Conservation (phyloP, 2,113 vertebrate genomes). For the Thryonomys swinderianus region DNA sequence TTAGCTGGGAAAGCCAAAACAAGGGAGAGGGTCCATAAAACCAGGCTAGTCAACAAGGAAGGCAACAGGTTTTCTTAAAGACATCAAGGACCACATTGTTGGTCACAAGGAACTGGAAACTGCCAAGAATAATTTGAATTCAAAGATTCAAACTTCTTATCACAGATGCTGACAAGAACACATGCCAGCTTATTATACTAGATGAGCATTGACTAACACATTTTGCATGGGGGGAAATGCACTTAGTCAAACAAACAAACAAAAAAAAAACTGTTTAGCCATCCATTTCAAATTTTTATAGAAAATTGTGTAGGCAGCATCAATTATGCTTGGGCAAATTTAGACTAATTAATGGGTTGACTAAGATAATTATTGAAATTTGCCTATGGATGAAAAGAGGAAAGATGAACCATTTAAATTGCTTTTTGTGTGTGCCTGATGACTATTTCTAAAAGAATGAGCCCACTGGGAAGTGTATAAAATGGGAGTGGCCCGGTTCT, state of each 20-base stretch:
- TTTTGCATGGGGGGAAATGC: slow-evolving; percentile 70
- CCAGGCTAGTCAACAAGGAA: not conserved
- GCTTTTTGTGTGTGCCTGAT: slow-evolving; percentile 80
- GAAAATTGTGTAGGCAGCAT: slow-evolving; percentile 84
- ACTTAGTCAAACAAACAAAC: slow-evolving; percentile 80
- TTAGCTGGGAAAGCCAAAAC: not conserved
- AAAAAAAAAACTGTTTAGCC: slow-evolving; percentile 77
- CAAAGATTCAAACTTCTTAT: slow-evolving; percentile 1
- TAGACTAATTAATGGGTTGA: slow-evolving; percentile 85
- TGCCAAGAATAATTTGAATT: not conserved
- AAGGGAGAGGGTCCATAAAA: not conserved
- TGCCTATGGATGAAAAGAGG: slow-evolving; percentile 83
- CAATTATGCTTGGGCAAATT: slow-evolving; percentile 84
- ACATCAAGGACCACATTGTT: not conserved
- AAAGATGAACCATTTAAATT: slow-evolving; percentile 83
- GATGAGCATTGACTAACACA: slow-evolving; percentile 75
- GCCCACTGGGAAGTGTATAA: slow-evolving; percentile 70
- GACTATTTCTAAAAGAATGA: slow-evolving; percentile 79
- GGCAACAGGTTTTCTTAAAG: not conserved
- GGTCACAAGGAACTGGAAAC: not conserved
- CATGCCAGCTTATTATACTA: slow-evolving; percentile 48
- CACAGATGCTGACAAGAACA: slow-evolving; percentile 52
- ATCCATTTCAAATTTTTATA: slow-evolving; percentile 84
- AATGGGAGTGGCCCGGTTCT: slow-evolving; percentile 68
- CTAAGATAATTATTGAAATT: slow-evolving; percentile 85